Base-by-base conservation (phyloP, 2,888 invertebrate species). In the Leptopterna dolabrata region DNA sequence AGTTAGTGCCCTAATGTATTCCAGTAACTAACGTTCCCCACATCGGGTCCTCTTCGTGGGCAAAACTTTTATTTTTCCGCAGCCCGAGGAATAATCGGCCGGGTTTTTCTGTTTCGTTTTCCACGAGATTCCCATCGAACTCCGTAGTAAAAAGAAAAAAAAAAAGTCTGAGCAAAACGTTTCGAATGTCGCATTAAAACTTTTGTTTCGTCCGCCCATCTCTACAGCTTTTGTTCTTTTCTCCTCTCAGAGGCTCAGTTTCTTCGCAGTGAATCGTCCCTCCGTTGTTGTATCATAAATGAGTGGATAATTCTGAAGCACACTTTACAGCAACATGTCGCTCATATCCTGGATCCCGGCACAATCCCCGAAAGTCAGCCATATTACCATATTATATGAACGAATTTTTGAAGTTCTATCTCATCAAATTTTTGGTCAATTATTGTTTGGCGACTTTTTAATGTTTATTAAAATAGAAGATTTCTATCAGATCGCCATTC, bases 1-100 rank as follows among this genome's bases (percentile, higher is more conserved):
- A 63, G 63, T 63, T 63, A 63, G 63, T 63, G 63, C 63, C 63
- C 63, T 63, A 63, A 63, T 63, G 63, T 63, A 63, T 63, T 63
- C 63, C 9, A 63, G 63, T 24, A 63, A 63, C 63, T 63, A 63
- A 63, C 24, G 63, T 63, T 24, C 63, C 63, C 24, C 63, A 24
- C 63, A 24, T 63, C 63, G 63, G 63, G 24, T 63, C 9, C 27
- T 63, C 24, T 63, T 19, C 24, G 19, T 24, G 63, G 24, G 24
- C 63, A 24, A 63, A 63, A 63, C 63, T 63, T 63, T 63, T 63
- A 63, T 63, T 24, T 19, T 24, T 24, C 19, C 63, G 24, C 63
- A 63, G 63, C 63, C 27, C 63, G 6, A 27, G 24, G 63, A 24
- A 63, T 63, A 63, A 63, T 63, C 63, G 63, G 24, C 7, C 24